These are phyloP conservation scores for Prenolepis imparis DNA, from an alignment of 2,888 invertebrate genomes.

Conservation along the genomic window DNA sequence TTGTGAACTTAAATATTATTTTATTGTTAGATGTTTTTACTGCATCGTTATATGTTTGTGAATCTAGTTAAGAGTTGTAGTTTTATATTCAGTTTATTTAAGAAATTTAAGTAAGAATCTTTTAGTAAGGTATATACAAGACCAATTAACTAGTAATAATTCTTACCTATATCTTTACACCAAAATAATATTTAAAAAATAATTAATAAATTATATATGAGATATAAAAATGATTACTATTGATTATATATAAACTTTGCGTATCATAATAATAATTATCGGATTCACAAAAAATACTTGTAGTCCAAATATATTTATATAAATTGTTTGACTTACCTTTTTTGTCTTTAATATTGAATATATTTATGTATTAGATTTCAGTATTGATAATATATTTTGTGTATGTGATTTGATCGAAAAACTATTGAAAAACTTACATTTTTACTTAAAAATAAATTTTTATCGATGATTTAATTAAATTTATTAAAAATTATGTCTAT, in stretches of 20 bases:
- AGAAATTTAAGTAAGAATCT: conserved; percentile 5
- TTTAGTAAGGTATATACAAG: background rate
- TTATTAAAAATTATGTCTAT: background rate
- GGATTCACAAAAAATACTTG: background rate
- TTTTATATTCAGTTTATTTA: background rate
- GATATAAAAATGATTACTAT: background rate
- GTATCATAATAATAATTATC: background rate
- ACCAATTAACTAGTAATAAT: background rate
- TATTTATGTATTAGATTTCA: background rate
- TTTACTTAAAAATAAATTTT: background rate
- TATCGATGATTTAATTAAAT: background rate
- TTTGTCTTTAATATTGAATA: background rate
- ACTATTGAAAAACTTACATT: background rate
- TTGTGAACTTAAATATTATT: background rate
- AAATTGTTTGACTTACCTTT: background rate
- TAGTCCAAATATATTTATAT: background rate
- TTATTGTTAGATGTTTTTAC: background rate
- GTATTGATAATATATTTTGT: background rate
- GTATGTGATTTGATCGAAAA: background rate
- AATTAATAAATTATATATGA: background rate
- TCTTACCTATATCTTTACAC: background rate
- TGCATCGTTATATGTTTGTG: background rate
- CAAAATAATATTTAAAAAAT: background rate
- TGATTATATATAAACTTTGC: background rate
- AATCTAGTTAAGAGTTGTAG: background rate